Evolutionary conservation across 2,888 invertebrate genomes (phyloP).

Genomic region (Phytoseiulus persimilis): DNA sequence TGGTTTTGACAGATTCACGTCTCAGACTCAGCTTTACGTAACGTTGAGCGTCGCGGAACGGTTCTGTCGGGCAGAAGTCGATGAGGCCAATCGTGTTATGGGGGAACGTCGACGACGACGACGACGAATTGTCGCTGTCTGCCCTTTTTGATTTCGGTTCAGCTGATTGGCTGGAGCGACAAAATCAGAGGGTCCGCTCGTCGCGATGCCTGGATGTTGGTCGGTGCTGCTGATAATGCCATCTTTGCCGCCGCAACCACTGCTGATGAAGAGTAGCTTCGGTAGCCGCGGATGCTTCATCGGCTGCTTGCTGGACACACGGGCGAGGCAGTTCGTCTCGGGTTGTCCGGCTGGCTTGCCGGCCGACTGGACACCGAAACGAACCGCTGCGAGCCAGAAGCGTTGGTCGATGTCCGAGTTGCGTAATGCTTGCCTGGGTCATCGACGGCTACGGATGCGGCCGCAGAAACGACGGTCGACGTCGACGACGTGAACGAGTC

Average conservation of each 20-base stretch:
- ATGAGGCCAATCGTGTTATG: neutral
- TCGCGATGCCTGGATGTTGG: neutral
- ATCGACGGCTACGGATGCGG: neutral
- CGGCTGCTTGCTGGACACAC: neutral
- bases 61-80: neutral
- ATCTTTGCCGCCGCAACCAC: neutral
- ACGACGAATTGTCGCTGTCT: neutral
- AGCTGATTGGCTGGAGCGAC: neutral
- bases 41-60: neutral
- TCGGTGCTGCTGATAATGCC: neutral
- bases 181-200: neutral
- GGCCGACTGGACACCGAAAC: neutral
- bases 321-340: neutral
- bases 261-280: neutral
- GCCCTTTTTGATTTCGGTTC: neutral
- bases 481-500: neutral
- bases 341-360: neutral
- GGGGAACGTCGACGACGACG: neutral
- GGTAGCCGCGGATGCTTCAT: neutral
- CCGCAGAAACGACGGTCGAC: neutral
- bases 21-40: neutral
- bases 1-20: neutral
- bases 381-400: neutral
- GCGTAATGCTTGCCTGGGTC: neutral
- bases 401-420: slow-evolving; percentile 5